These are phyloP conservation scores for Dorcus parallelipipedus DNA, from an alignment of 2,888 invertebrate genomes.

Conservation along the genomic window DNA sequence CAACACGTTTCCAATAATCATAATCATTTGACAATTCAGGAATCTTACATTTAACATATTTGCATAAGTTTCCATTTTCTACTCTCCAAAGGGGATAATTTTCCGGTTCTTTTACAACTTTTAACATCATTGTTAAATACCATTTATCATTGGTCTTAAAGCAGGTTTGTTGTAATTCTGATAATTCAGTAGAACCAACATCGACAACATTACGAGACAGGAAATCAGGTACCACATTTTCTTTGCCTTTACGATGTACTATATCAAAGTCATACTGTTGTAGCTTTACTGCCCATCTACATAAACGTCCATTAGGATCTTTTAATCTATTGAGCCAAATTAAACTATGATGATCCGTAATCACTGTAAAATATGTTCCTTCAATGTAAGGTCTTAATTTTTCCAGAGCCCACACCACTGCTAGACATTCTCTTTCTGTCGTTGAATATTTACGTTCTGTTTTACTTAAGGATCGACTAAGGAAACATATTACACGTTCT, in stretches of 20 bases:
- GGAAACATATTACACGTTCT: too few species aligned
- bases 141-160: not conserved
- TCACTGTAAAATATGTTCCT: too few species aligned
- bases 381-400: too few species aligned
- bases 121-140: not conserved
- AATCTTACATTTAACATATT: too few species aligned
- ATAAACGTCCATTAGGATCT: conserved; percentile 15
- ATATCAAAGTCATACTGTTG: conserved; percentile 21
- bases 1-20: too few species aligned
- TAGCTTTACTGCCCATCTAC: conserved; percentile 17
- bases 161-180: not conserved
- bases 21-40: too few species aligned
- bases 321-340: conserved; percentile 15
- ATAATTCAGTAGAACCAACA: not conserved
- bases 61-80: too few species aligned
- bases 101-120: not conserved
- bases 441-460: too few species aligned
- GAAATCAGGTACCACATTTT: conserved; percentile 23
- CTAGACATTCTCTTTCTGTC: too few species aligned
- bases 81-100: not conserved
- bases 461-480: too few species aligned
- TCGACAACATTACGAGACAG: conserved; percentile 17
- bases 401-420: too few species aligned
- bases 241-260: conserved; percentile 22
- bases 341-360: not conserved